Evolutionary conservation across 2,113 vertebrate genomes (phyloP).

Genomic region (Mugil cephalus): DNA sequence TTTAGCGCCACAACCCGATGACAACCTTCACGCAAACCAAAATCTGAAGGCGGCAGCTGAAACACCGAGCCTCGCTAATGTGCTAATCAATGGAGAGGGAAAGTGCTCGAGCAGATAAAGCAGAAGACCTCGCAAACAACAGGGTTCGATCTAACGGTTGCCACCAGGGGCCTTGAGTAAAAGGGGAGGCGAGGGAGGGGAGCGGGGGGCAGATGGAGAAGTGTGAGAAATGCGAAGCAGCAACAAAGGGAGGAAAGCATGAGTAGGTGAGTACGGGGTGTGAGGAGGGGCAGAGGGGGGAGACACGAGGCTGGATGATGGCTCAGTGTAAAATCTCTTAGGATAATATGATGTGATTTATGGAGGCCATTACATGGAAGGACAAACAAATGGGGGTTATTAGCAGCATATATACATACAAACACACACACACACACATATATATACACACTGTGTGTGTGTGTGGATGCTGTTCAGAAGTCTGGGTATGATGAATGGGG

Average conservation of each 20-base stretch:
- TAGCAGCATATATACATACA: slow-evolving; percentile 77
- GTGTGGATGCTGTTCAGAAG: slow-evolving; percentile 34
- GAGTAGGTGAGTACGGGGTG: slow-evolving; percentile 25
- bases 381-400: slow-evolving; percentile 86
- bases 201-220: too few relatives aligned
- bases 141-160: slow-evolving; percentile 44
- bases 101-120: slow-evolving; percentile 39
- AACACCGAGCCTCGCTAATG: slow-evolving; percentile 60
- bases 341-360: slow-evolving; percentile 84
- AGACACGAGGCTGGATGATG: slow-evolving; percentile 69
- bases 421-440: slow-evolving; percentile 26
- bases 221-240: slow-evolving; percentile 19
- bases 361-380: slow-evolving; percentile 85
- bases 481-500: slow-evolving; percentile 47
- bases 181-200: not conserved
- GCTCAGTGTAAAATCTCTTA: slow-evolving; percentile 73
- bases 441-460: not conserved
- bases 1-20: slow-evolving; percentile 49
- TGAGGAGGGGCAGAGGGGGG: slow-evolving; percentile 15
- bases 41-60: slow-evolving; percentile 22
- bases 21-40: slow-evolving; percentile 60
- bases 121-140: slow-evolving; percentile 45
- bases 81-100: slow-evolving; percentile 64
- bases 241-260: not conserved
- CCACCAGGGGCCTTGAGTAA: slow-evolving; percentile 57